Evolutionary conservation across 1,140 invertebrate genomes (phyloP), one percentile per base, ranked within the genome.

Genomic region (Temnothorax curvispinosus): DNA sequence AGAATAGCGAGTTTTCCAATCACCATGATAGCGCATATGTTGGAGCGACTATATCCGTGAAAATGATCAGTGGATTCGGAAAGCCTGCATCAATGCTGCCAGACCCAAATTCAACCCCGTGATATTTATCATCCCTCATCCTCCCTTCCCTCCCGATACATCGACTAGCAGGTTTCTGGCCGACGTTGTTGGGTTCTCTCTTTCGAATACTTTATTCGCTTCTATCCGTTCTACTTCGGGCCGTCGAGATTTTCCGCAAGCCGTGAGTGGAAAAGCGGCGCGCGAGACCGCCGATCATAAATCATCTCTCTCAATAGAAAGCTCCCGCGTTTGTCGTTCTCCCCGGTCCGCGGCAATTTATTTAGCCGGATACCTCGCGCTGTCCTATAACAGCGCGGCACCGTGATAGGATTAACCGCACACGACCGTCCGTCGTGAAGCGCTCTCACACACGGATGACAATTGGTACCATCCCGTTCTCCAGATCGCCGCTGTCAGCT

Each of bases 241-340:
- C 41, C 35, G 56, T n/a, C 41, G 54, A 84, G 80, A 84, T 84
- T 84, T 84, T 50, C 44, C 80, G 54, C 65, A 87, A 67, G 47
- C 47, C 47, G 65, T 74, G 56, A 87, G 52, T 71, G 27, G 27
- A 56, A 71, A 64, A 65, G 38, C 62, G 52, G 65, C 64, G 71
- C 65, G 71, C 65, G 69, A 47, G 65, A 32, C 47, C 32, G 5
- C 58, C 44, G 60, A 52, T 76, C 85, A 72, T 89, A 88, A 90
- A 90, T 90, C 82, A 90, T 90, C 69, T 80, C 85, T 47, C 86
- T 84, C 88, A 81, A 89, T 87, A 78, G 86, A 86, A 84, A 88
- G 58, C 27, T 71, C 52, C 15, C 80, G 35, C 85, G 64, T 75
- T 91, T 60, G 54, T 62, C 64, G 52, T 54, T 50, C 44, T 38